Base-by-base conservation (phyloP, 2,888 invertebrate species). In the Scaptodrosophila latifasciaeformis region DNA sequence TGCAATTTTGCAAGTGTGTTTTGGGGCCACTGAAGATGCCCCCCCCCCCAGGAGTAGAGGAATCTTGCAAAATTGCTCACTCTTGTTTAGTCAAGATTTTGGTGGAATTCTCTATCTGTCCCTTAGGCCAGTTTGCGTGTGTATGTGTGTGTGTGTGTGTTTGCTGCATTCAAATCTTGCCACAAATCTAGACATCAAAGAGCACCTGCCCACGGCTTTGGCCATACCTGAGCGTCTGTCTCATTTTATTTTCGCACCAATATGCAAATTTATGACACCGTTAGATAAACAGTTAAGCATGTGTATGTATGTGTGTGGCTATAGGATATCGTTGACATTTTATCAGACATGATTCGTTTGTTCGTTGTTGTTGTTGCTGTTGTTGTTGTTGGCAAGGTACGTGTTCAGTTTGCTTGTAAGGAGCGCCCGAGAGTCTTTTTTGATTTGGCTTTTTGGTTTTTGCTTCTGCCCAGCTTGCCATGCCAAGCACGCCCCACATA, bases 241-340 rank as follows among this genome's bases (percentile, higher is more conserved):
- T 4, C 21, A n/a, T 15, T 30, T 13, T 15, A n/a, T 13, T 42
- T 42, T 34, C 34, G 45, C 45, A 40, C 42, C 55, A 46, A 60
- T 64, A 37, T 49, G 46, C 44, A 49, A 47, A 57, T 60, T 61
- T 67, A 55, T 67, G 57, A 61, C 50, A 51, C 69, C 69, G 69
- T 70, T 70, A 70, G 68, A 53, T 49, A 60, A 67, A 67, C 71
- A 54, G 64, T 65, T 42, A 29, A 13, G 40, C 19, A 17, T 9
- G 47, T 15, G 39, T 15, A 18, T 35, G 24, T 24, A 30, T 45
- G 21, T 24, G 7, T 31, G 27, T 18, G 29, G 49, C 42, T 56
- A 35, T 13, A 31, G 42, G n/a, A n/a, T 62, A 52, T 63, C 63
- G 47, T 49, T 61, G 69, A 68, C 68, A 70, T 71, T 70, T 70